Evolutionary conservation across 2,797 vertebrate genomes (phyloP), one percentile per base, ranked within the genome.

Genomic region (Etheostoma nigrum): DNA sequence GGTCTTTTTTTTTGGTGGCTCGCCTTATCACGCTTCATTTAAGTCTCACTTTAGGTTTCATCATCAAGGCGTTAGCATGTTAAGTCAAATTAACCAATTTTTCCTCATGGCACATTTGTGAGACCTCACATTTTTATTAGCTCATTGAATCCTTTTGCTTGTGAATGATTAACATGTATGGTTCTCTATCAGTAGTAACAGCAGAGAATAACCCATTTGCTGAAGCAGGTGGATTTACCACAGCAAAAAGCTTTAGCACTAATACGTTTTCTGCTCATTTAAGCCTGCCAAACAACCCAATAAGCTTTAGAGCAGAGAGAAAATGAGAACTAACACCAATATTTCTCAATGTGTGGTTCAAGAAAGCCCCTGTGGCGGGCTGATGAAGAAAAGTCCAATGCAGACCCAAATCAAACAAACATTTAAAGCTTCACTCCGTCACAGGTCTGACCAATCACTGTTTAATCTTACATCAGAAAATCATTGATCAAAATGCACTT

Each of bases 61-160:
- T 94, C 92, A 93, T 83, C 60, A 68, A 85, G 83, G 82, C 84
- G 42, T 91, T 94, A 91, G 83, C 91, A 86, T 83, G 90, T 90
- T 92, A 83, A 91, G 83, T 89, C 86, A 93, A 91, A 93, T 93
- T 88, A 92, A 86, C 44, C 65, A 72, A 84, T 92, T 92, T 82
- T 82, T 89, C 77, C 87, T 89, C 54, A 33, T 74, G 90, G 78
- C 90, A 86, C 57, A 86, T 87, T 86, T 69, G 71, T 80, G 57
- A 66, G 81, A 81, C 76, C 66, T 80, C 67, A 27, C 27, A 49
- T 79, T 76, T 40, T 84, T 69, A 61, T 82, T 63, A 57, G 71
- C 58, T 67, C 60, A 62, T 14, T 79, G 67, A 83, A 72, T 77
- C 44, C 42, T 84, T 84, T 89, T 84, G 60, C 73, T 65, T 48